Base-by-base conservation (phyloP, 1,140 invertebrate species). In the Physella acuta region DNA sequence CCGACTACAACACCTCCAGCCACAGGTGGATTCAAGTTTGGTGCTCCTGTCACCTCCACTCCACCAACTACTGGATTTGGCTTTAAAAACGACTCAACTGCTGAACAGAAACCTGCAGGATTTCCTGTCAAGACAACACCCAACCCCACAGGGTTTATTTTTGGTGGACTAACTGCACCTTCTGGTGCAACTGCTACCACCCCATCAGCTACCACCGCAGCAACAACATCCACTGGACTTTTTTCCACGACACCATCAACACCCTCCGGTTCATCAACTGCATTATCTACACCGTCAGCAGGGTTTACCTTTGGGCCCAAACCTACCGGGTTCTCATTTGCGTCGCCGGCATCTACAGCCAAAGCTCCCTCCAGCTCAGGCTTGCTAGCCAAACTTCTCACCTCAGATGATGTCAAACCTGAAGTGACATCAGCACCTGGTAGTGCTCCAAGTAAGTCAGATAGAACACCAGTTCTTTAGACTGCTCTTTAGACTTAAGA, bases 1-100 rank as follows among this genome's bases (percentile, higher is more conserved):
- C 28, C 33, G 51, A 36, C 8, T 44, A 31, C 31, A 36, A 37
- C 55, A 30, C 34, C 36, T 58, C 26, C 55, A 37, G n/a, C n/a
- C n/a, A n/a, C n/a, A n/a, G 59, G 60, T 68, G 76, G 73, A 28
- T 77, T 77, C 56, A 72, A 39, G 28, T 74, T 78, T 69, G 73
- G 70, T 2, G 69, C 59, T 53, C 26, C 72, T 37, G 36, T 68
- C 65, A 39, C 44, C 49, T 52, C 70, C 0, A 51, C 63, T 17
- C 28, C 69, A 16, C 39, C 72, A 37, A 16, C 70, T 60, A 59
- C 59, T 16, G 67, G 31, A 2, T 62, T 62, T 58, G 62, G 34
- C 2, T 73, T 72, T 53, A 70, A 34, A 24, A n/a, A n/a, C n/a
- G n/a, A n/a, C n/a, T n/a, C n/a, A n/a, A n/a, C n/a, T n/a, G n/a